These are phyloP conservation scores for Pollenia labialis DNA, from an alignment of 2,888 invertebrate species.

Conservation along the genomic window DNA sequence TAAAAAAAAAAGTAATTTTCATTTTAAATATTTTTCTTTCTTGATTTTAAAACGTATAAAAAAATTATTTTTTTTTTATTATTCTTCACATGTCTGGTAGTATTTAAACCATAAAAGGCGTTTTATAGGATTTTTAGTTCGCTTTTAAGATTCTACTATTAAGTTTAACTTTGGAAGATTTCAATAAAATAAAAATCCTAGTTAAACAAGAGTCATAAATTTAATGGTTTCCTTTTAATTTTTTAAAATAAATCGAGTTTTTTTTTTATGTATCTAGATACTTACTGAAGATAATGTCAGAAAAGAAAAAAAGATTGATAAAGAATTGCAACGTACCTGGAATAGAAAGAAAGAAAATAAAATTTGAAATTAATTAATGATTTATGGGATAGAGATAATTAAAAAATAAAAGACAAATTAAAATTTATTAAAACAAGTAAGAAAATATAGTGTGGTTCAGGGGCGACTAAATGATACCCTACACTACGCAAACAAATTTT, in stretches of 20 bases:
- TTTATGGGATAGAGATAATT: slow-evolving; percentile 7
- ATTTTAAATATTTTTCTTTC: slow-evolving; percentile 20
- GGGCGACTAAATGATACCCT: no score
- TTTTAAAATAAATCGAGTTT: background rate
- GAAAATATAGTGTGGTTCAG: no score
- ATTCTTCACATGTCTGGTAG: slow-evolving; percentile 44
- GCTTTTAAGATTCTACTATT: background rate
- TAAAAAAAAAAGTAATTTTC: slow-evolving; percentile 30
- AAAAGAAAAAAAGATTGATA: slow-evolving; percentile 19
- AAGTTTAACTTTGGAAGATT: background rate
- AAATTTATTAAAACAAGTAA: background rate
- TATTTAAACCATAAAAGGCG: slow-evolving; percentile 58
- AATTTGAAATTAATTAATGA: slow-evolving; percentile 20
- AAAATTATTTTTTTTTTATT: slow-evolving; percentile 24
- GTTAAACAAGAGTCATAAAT: slow-evolving; percentile 44
- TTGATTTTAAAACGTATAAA: background rate
- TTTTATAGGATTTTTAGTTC: slow-evolving; percentile 33
- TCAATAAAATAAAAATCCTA: slow-evolving; percentile 47
- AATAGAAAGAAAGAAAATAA: slow-evolving; percentile 41
- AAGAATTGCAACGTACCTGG: slow-evolving; percentile 46
- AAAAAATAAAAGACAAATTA: background rate
- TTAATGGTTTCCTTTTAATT: slow-evolving; percentile 50
- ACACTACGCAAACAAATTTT: no score
- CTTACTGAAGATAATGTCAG: slow-evolving; percentile 21
- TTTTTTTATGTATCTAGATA: background rate